Conservation (phyloP, 2,888 invertebrate genomes). For the Nomada hirtipes region DNA sequence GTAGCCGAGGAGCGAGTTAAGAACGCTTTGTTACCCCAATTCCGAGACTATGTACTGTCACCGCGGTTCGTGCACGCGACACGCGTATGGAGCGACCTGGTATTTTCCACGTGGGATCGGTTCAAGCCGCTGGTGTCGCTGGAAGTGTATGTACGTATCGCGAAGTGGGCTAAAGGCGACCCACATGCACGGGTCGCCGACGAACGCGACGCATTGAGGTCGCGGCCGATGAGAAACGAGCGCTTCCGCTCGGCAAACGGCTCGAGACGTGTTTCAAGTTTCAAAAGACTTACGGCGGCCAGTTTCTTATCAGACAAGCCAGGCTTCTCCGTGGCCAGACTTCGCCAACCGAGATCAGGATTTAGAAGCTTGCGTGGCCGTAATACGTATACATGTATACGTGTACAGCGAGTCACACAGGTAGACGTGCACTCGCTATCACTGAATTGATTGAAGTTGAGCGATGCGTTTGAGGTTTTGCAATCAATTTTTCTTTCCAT, state of each 20-base stretch:
- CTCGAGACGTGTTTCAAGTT: constrained; percentile 44
- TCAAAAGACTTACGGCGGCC: constrained; percentile 30
- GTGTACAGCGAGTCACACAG: no score
- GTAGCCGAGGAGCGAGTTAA: background rate
- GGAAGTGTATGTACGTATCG: constrained; percentile 40
- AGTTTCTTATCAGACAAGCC: constrained; percentile 15
- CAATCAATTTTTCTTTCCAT: no score
- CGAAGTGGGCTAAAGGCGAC: constrained; percentile 77
- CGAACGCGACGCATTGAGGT: constrained; percentile 77
- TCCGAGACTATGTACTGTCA: constrained; percentile 36
- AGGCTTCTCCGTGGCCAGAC: background rate
- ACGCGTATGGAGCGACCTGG: constrained; percentile 59
- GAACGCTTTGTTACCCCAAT: constrained; percentile 13
- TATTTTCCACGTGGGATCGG: constrained; percentile 71
- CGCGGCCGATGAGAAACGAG: constrained; percentile 77
- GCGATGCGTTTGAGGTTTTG: no score
- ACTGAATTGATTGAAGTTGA: no score
- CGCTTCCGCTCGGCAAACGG: constrained; percentile 74
- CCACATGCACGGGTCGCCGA: constrained; percentile 73
- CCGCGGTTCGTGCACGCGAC: constrained; percentile 43
- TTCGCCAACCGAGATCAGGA: background rate
- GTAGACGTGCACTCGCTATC: no score
- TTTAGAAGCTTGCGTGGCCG: no score
- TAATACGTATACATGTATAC: no score
- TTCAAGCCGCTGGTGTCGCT: constrained; percentile 53